Base-by-base conservation (phyloP, 1,140 invertebrate genomes). In the Drosophila nebulosa region DNA sequence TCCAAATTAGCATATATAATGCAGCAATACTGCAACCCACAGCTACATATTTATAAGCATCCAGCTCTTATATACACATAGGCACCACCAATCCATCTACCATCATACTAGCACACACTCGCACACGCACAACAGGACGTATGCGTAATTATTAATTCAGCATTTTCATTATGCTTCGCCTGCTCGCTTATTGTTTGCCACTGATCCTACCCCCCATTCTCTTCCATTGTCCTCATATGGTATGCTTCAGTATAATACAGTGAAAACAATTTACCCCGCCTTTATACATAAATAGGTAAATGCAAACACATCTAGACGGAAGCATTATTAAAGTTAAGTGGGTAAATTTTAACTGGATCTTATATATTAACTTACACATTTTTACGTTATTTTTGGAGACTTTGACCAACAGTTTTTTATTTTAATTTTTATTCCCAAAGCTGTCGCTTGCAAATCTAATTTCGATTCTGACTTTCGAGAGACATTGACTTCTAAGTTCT, bases 111-210 rank as follows among this genome's bases (percentile, higher is more conserved):
- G n/a, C 12, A 53, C 21, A 74, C 72, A 57, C 71, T 9, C 27
- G 1, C 27, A 18, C n/a, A 30, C 27, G 30, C 26, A 21, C 18
- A 30, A 32, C 24, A 12, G 30, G 61, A 59, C 67, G 79, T 66
- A 70, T 70, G 58, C 53, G 78, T 61, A 76, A 88, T 88, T 79
- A 88, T 79, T 88, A 83, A 88, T 88, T 76, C 78, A 86, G 58
- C 69, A 64, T 64, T 88, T 81, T 88, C 78, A 86, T 88, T 88
- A 88, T 78, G 74, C 79, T 81, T 59, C 64, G 69, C 62, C 67
- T 39, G 61, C 56, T 18, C 59, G 75, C 52, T 78, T 72, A 83
- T 83, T 81, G 78, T 83, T 55, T 51, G 56, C 26, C 39, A n/a
- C 56, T 22, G 39, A 7, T 18, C 39, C 16, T 16, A 4, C 39